Base-by-base conservation (phyloP, 2,113 vertebrate species). In the Hypanus sabinus region DNA sequence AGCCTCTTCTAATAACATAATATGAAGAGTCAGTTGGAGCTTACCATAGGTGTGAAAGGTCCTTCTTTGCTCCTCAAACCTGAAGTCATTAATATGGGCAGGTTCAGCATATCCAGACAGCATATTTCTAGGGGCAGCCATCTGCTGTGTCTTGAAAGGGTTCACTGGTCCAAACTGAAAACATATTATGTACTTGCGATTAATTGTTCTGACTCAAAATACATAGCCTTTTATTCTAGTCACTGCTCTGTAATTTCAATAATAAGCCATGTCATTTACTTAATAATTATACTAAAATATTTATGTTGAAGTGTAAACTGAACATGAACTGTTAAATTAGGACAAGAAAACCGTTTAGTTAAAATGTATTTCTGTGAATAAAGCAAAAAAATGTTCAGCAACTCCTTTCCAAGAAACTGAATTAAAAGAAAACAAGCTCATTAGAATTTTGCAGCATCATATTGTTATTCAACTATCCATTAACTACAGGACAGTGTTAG, bases 31-130 rank as follows among this genome's bases (percentile, higher is more conserved):
- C 27, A 36, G 55, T 71, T 71, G 80, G 5, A 94, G 22, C 95
- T 96, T 97, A 99, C 99, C 99, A 76, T 97, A 99, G 3, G 98
- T 98, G 94, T 97, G 98, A 96, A 99, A 99, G 4, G 99, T 99
- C 95, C 99, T 98, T 94, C 99, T 97, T 95, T 99, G 98, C 94
- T 99, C 98, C 94, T 99, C 98, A 96, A 99, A 99, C 99, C 99
- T 99, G 94, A 99, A 99, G 95, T 99, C 98, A 88, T 99, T 99
- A 95, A 99, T 97, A 65, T 99, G 99, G 94, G 98, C 98, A 94
- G 98, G 98, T 96, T 99, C 99, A 57, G 98, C 98, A 95, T 97
- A 99, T 94, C 99, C 99, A 95, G 99, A 99, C 92, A 99, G 96
- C 98, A 99, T 99, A 96, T 99, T 99, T 95, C 99, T 97, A 65